Evolutionary conservation across 2,113 vertebrate species (phyloP).

Genomic region (Epinephelus cyanopodus): DNA sequence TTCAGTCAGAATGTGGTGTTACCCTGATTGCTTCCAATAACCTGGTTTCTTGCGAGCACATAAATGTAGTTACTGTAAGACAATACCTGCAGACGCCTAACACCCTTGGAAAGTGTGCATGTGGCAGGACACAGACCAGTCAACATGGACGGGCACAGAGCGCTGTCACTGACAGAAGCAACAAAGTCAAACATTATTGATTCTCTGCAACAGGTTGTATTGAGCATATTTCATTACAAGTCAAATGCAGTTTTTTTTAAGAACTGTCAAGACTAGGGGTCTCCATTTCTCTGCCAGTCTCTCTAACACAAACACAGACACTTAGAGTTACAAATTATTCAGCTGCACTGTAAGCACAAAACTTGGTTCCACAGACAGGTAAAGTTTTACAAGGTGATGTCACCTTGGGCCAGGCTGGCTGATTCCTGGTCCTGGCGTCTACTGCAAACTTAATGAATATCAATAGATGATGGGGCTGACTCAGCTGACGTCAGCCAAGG

Average conservation of each 20-base stretch:
- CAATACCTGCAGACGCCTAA: constrained; percentile 27
- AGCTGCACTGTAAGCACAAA: constrained; percentile 9
- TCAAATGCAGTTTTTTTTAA: not conserved
- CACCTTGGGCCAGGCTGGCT: constrained; percentile 21
- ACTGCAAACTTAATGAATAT: constrained; percentile 31
- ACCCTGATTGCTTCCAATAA: constrained; percentile 28
- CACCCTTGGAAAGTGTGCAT: not conserved
- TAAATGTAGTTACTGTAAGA: constrained; percentile 32
- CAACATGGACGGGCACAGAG: not conserved
- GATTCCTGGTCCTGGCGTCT: constrained; percentile 9
- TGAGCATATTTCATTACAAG: not conserved
- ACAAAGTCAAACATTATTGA: constrained; percentile 32
- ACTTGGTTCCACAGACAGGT: constrained; percentile 17
- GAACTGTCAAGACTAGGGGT: not conserved
- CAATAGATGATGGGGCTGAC: constrained; percentile 22
- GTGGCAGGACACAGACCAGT: constrained; percentile 15
- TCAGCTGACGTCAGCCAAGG: constrained; percentile 25
- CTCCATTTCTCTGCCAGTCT: not conserved
- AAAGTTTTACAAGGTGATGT: constrained; percentile 39
- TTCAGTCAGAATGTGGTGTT: constrained; percentile 1
- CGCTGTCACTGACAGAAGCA: not conserved
- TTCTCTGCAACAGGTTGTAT: not conserved
- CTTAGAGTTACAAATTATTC: constrained; percentile 10
- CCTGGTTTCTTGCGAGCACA: constrained; percentile 13
- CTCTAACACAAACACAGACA: not conserved